phyloP scores from a whole-genome alignment of 2,888 invertebrate species.

The Scrobipalpa costella region DNA sequence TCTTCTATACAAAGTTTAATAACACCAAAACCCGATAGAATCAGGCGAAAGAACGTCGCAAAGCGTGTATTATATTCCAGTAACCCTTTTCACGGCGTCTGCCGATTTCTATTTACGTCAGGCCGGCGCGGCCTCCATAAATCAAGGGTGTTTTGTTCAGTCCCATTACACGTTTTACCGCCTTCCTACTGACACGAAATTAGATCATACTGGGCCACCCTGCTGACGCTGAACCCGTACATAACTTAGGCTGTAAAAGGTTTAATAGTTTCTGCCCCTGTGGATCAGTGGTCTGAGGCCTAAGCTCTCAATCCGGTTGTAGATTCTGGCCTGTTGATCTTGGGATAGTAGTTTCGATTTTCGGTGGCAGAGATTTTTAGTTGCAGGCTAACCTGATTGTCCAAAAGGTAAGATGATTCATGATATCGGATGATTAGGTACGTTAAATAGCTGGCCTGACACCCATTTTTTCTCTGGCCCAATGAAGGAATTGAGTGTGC shows the following conservation, averaged over 20 bases:
- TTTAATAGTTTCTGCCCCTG: too few species aligned
- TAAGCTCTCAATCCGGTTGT: too few species aligned
- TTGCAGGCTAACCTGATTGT: too few species aligned
- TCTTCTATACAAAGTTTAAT: conserved; percentile 8
- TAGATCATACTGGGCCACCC: conserved; percentile 71
- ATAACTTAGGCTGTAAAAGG: conserved; percentile 47
- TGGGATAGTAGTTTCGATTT: too few species aligned
- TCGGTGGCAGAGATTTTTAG: too few species aligned
- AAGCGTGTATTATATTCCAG: conserved; percentile 55
- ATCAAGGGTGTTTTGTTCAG: conserved; percentile 74
- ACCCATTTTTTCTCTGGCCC: too few species aligned
- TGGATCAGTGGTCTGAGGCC: too few species aligned
- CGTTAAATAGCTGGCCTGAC: too few species aligned
- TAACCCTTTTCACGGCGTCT: conserved; percentile 69
- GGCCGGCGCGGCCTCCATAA: conserved; percentile 67
- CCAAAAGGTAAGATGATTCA: too few species aligned
- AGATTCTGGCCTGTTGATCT: too few species aligned
- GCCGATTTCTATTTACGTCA: conserved; percentile 71
- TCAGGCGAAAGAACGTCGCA: conserved; percentile 45
- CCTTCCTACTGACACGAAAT: conserved; percentile 74
- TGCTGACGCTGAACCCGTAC: conserved; percentile 53
- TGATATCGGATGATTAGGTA: too few species aligned
- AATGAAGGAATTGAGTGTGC: too few species aligned
- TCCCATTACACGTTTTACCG: conserved; percentile 75
- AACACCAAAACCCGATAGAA: neutral